Percentiles rank a stretch among this genome's conserved stretches.
phyloP scores from a whole-genome alignment of 1,140 invertebrate species.

The Catajapyx aquilonaris region DNA sequence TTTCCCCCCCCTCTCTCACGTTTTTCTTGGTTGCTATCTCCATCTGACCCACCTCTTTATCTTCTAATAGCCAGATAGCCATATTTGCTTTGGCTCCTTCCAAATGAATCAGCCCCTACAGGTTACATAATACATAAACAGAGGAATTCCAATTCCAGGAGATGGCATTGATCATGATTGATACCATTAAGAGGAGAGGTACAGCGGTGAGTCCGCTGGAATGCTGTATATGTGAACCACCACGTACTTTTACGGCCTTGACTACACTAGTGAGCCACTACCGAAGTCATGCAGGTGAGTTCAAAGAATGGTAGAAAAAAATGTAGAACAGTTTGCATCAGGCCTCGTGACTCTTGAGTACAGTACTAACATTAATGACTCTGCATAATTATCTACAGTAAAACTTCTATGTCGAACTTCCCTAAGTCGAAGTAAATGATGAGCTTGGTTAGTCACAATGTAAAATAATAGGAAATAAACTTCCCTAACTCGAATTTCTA shows the following conservation, averaged over 20 bases:
- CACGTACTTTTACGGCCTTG: conserved; percentile 37
- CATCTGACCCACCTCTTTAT: no score
- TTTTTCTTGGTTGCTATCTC: no score
- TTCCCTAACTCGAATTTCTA: neutral
- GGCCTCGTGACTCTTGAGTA: neutral
- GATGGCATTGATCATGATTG: conserved; percentile 26
- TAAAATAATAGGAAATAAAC: neutral
- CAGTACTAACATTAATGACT: neutral
- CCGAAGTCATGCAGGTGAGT: conserved; percentile 35
- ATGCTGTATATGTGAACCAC: conserved; percentile 37
- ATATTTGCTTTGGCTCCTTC: no score
- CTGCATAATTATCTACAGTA: neutral
- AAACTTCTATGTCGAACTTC: neutral
- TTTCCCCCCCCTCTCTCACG: no score
- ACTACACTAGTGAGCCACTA: conserved; percentile 43
- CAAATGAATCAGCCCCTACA: no score
- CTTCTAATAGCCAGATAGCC: no score
- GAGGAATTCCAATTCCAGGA: conserved; percentile 11
- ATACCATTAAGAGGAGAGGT: conserved; percentile 24
- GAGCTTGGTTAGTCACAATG: neutral
- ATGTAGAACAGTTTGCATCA: neutral
- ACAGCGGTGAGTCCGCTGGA: conserved; percentile 23
- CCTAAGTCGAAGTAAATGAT: no score
- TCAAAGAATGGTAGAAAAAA: neutral
- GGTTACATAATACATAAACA: no score